Percentiles rank a stretch among this genome's conserved stretches.
Conservation (phyloP, 2,888 invertebrate genomes). For the Drosophila merina region DNA sequence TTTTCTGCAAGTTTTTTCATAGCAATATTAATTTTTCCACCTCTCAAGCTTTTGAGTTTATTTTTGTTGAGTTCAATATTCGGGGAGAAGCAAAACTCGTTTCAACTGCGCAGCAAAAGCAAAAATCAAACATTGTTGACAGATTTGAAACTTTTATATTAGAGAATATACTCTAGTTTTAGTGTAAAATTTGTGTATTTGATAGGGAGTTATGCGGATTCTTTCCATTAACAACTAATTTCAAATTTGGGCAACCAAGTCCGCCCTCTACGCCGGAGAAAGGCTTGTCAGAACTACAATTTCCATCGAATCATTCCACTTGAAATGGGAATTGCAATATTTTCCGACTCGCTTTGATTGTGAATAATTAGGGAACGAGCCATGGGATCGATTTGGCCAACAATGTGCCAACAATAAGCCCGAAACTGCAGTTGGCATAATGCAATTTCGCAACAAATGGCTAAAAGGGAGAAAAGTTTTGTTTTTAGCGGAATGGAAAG, state of each 20-base stretch:
- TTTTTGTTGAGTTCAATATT: conserved; percentile 31
- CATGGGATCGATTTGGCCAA: conserved; percentile 8
- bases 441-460: background rate
- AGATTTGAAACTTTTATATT: too few species aligned
- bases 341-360: conserved; percentile 16
- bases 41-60: conserved; percentile 11
- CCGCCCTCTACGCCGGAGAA: background rate
- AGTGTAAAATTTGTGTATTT: too few species aligned
- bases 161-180: too few species aligned
- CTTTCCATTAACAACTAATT: conserved; percentile 2
- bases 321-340: conserved; percentile 1
- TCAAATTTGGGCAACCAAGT: background rate
- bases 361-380: conserved; percentile 17
- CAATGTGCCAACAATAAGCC: conserved; percentile 4
- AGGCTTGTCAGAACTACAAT: background rate
- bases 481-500: conserved; percentile 2
- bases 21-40: too few species aligned
- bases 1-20: too few species aligned
- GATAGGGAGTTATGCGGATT: background rate
- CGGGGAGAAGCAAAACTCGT: conserved; percentile 35
- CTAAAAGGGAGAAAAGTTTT: background rate
- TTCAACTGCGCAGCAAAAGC: conserved; percentile 61
- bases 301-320: background rate
- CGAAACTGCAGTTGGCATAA: background rate
- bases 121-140: background rate